phyloP scores from a whole-genome alignment of 2,888 invertebrate genomes.

The Pyralis farinalis region DNA sequence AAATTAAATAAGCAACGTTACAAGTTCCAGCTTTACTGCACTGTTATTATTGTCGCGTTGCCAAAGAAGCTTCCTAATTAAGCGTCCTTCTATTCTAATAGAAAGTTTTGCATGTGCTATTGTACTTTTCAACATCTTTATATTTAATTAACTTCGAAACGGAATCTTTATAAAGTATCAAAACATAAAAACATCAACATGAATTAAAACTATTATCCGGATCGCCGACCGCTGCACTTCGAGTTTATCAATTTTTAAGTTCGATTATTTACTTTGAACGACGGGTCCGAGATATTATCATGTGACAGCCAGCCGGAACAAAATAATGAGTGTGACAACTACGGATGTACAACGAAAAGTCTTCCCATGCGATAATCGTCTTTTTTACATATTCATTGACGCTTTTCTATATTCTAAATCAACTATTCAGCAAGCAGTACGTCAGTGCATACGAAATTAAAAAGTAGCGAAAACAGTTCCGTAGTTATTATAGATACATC shows the following conservation, averaged over 20 bases:
- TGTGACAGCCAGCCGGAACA: constrained; percentile 45
- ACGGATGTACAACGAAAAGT: constrained; percentile 18
- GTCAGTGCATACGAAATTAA: too few relatives aligned
- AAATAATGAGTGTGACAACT: constrained; percentile 52
- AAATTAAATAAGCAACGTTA: too few relatives aligned
- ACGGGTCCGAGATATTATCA: constrained; percentile 32
- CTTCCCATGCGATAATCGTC: neutral
- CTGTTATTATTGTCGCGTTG: too few relatives aligned
- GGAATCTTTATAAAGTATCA: too few relatives aligned
- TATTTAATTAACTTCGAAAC: too few relatives aligned
- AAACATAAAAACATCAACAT: too few relatives aligned
- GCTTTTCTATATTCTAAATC: neutral
- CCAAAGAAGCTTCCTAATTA: too few relatives aligned
- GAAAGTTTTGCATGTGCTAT: too few relatives aligned
- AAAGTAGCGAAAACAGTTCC: too few relatives aligned
- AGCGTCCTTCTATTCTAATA: too few relatives aligned
- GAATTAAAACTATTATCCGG: constrained; percentile 6
- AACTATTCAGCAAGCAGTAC: neutral
- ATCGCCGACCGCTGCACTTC: constrained; percentile 1
- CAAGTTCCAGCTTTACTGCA: too few relatives aligned
- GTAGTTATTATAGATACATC: constrained; percentile 25
- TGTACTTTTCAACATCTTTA: too few relatives aligned
- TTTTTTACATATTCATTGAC: neutral
- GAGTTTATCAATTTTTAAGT: constrained; percentile 29
- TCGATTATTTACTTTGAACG: constrained; percentile 43